phyloP scores from a whole-genome alignment of 2,888 invertebrate genomes.

The Oscheius sp. region DNA sequence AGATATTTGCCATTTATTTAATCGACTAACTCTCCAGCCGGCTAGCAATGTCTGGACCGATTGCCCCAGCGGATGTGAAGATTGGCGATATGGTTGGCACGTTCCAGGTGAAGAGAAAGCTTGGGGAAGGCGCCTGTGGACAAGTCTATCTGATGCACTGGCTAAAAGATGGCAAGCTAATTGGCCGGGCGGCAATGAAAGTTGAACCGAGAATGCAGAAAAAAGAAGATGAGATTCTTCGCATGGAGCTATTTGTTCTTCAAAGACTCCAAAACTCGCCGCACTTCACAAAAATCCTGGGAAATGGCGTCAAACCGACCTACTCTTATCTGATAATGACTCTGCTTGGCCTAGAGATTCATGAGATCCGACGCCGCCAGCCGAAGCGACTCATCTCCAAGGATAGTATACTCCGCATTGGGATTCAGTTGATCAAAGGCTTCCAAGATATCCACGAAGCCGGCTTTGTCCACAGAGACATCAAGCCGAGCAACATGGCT shows the following conservation, averaged over 20 bases:
- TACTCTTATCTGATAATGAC: conserved; percentile 62
- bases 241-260: conserved; percentile 62
- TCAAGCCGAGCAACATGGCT: conserved; percentile 61
- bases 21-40: too few species aligned
- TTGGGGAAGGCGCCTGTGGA: conserved; percentile 62
- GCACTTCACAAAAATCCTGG: conserved; percentile 53
- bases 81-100: conserved; percentile 49
- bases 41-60: conserved; percentile 46
- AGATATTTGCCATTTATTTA: too few species aligned
- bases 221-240: conserved; percentile 64
- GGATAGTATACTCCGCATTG: conserved; percentile 47
- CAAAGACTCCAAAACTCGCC: conserved; percentile 57
- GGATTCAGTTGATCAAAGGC: conserved; percentile 44
- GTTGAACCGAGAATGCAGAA: conserved; percentile 58
- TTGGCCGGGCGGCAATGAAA: conserved; percentile 57
- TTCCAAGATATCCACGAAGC: conserved; percentile 58
- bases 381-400: conserved; percentile 50
- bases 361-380: conserved; percentile 54
- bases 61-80: conserved; percentile 47
- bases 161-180: conserved; percentile 17
- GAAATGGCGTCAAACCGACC: conserved; percentile 49
- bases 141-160: conserved; percentile 43
- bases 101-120: conserved; percentile 51
- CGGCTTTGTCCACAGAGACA: conserved; percentile 63
- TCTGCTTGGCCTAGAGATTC: conserved; percentile 60